Evolutionary conservation across 2,113 vertebrate species (phyloP).

Genomic region (Pedionomus torquatus): DNA sequence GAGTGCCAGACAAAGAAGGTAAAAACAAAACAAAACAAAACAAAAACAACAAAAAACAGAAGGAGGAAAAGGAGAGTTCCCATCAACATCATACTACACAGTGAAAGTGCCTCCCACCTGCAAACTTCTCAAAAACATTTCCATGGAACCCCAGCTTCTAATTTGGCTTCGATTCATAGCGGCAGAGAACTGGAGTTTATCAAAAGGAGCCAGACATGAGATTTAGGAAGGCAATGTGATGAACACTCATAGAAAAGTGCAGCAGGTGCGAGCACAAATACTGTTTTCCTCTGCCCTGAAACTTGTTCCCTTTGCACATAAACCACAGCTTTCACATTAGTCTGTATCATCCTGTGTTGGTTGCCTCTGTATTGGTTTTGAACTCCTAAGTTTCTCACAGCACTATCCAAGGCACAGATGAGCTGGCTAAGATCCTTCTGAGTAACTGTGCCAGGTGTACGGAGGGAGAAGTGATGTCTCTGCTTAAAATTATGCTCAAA

Average conservation of each 20-base stretch:
- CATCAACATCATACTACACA: not conserved
- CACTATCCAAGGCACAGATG: not conserved
- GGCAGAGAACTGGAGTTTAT: not conserved
- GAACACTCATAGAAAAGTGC: not conserved
- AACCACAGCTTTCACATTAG: constrained; percentile 11
- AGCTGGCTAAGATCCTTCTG: constrained; percentile 5
- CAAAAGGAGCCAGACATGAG: not conserved
- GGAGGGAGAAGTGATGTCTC: not conserved
- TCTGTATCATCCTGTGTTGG: not conserved
- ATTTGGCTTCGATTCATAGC: not conserved
- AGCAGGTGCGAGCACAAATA: not conserved
- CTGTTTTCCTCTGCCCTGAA: not conserved
- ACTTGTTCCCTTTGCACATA: not conserved
- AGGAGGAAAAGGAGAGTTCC: constrained; percentile 12
- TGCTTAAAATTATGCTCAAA: constrained; percentile 46
- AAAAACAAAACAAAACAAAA: not conserved
- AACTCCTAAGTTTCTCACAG: not conserved
- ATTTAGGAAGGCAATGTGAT: not conserved
- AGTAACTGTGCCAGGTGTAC: not conserved
- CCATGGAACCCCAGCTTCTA: not conserved
- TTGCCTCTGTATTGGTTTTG: not conserved
- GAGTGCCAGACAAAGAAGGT: not conserved
- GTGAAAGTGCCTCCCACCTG: constrained; percentile 19
- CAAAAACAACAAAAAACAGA: not conserved
- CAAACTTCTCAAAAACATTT: constrained; percentile 22